phyloP scores from a whole-genome alignment of 2,113 vertebrate genomes.

The Aegotheles bennettii region DNA sequence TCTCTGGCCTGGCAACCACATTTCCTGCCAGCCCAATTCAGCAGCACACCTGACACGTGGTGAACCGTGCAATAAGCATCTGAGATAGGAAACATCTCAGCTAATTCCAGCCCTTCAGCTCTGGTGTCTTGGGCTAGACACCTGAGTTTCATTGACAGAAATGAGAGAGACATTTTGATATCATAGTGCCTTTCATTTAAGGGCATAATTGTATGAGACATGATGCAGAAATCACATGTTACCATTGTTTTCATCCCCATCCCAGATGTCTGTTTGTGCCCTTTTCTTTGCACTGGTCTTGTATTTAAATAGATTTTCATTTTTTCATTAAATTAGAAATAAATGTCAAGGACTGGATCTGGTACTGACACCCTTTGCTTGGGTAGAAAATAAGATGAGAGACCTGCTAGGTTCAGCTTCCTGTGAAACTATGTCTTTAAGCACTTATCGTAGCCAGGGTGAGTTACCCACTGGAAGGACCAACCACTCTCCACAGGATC shows the following conservation, averaged over 20 bases:
- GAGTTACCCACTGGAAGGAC: neutral
- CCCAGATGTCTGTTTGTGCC: rapidly evolving
- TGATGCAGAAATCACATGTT: neutral
- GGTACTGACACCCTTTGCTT: neutral
- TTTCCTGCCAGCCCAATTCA: neutral
- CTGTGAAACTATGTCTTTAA: neutral
- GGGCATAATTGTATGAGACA: neutral
- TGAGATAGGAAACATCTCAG: neutral
- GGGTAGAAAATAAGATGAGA: neutral
- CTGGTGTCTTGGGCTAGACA: neutral
- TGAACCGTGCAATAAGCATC: neutral
- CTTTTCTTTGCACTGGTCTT: neutral
- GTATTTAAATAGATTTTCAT: neutral
- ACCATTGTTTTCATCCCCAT: neutral
- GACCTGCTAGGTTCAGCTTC: neutral
- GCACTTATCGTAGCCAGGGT: neutral
- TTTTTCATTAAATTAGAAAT: neutral
- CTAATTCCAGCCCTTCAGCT: neutral
- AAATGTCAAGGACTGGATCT: neutral
- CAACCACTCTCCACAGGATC: neutral
- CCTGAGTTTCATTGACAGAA: neutral
- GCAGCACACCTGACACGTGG: no score
- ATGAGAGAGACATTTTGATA: neutral
- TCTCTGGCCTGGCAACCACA: neutral
- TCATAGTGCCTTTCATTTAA: neutral